These are phyloP conservation scores for Darevskia mixta DNA, from an alignment of 2,797 vertebrate species.

Conservation along the genomic window DNA sequence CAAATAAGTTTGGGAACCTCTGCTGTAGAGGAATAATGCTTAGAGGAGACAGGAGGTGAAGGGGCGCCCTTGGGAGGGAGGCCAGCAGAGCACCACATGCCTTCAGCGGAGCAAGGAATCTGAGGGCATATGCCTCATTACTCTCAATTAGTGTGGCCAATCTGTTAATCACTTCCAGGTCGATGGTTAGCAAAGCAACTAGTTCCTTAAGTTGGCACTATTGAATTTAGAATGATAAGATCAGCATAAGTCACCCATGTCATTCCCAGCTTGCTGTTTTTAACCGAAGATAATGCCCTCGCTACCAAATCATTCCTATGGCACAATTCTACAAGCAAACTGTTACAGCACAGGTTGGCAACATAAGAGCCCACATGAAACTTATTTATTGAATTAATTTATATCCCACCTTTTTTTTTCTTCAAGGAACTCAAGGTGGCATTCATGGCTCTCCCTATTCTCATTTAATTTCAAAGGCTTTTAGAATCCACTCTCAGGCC, in stretches of 20 bases:
- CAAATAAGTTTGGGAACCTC: too few species aligned
- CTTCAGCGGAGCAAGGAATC: slow-evolving; percentile 15
- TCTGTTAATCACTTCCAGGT: slow-evolving; percentile 57
- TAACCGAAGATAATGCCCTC: not conserved
- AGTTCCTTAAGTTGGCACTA: slow-evolving; percentile 12
- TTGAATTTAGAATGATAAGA: slow-evolving; percentile 22
- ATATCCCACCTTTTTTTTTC: too few species aligned
- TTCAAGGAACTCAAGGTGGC: too few species aligned
- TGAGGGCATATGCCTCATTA: slow-evolving; percentile 27
- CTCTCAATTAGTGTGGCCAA: slow-evolving; percentile 32
- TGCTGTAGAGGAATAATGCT: not conserved
- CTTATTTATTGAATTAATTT: too few species aligned
- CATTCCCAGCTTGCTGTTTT: slow-evolving; percentile 21
- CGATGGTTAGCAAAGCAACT: slow-evolving; percentile 25
- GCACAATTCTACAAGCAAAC: not conserved
- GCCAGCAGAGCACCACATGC: slow-evolving; percentile 31
- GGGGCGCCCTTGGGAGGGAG: not conserved
- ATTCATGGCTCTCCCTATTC: too few species aligned
- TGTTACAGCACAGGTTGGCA: not conserved
- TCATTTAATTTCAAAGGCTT: not conserved
- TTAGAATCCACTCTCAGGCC: not conserved
- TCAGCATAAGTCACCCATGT: slow-evolving; percentile 6
- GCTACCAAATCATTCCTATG: not conserved
- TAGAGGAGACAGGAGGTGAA: slow-evolving; percentile 15
- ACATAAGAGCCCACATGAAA: not conserved